Percentiles rank a stretch among this genome's conserved stretches.
These are phyloP conservation scores for Limanda limanda DNA, from an alignment of 2,113 vertebrate genomes.

Conservation along the genomic window DNA sequence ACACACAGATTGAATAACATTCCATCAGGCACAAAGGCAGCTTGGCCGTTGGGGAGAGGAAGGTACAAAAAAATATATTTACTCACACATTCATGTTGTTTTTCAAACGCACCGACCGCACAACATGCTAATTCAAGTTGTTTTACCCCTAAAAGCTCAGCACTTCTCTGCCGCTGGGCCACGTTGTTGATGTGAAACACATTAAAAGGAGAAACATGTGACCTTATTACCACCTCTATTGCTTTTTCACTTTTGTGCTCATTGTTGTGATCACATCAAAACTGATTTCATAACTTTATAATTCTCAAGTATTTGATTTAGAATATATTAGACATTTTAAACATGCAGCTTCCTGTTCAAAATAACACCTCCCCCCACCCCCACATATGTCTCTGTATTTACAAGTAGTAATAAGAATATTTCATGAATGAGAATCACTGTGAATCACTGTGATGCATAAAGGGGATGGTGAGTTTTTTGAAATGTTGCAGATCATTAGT, in stretches of 20 bases:
- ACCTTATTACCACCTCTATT: conserved; percentile 13
- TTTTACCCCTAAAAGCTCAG: conserved; percentile 4
- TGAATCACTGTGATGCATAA: neutral
- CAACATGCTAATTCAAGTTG: conserved; percentile 28
- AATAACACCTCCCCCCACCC: neutral
- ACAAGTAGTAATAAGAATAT: neutral
- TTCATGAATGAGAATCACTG: neutral
- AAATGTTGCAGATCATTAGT: conserved; percentile 8
- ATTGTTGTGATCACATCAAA: neutral
- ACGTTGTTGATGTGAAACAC: neutral
- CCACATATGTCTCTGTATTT: neutral
- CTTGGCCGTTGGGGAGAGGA: conserved; percentile 7
- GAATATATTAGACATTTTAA: neutral
- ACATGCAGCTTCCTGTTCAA: neutral
- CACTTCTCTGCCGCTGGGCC: conserved; percentile 19
- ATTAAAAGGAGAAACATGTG: conserved; percentile 18
- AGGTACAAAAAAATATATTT: conserved; percentile 8
- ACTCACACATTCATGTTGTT: conserved; percentile 22
- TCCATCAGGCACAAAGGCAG: conserved; percentile 59
- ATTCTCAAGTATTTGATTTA: neutral
- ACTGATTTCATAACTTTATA: neutral
- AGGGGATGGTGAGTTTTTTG: neutral
- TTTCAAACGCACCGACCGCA: conserved; percentile 8
- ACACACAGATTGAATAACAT: conserved; percentile 67
- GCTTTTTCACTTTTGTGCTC: neutral